A percentile compares a stretch with the other conserved stretches of the same genome.
phyloP scores from a whole-genome alignment of 2,797 vertebrate species.

The Spondyliosoma cantharus region DNA sequence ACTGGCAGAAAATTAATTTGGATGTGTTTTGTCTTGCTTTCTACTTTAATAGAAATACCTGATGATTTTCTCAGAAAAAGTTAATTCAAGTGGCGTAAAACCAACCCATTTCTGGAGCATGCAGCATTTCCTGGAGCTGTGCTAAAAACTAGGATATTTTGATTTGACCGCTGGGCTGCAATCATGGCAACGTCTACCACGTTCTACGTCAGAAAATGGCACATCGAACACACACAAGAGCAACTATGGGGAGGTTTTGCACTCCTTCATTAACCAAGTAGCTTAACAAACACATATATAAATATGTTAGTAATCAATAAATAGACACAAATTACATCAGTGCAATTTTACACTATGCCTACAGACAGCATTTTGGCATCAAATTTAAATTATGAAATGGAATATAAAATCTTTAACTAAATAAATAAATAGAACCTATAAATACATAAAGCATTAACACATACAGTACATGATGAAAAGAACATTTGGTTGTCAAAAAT shows the following conservation, averaged over 20 bases:
- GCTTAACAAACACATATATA: conserved; percentile 79
- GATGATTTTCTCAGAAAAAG: conserved; percentile 71
- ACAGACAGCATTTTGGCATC: conserved; percentile 82
- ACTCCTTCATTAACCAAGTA: conserved; percentile 84
- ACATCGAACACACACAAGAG: conserved; percentile 79
- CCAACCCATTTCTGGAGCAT: conserved; percentile 58
- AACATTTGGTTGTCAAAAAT: conserved; percentile 84
- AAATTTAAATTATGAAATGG: conserved; percentile 78
- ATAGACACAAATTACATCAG: conserved; percentile 81
- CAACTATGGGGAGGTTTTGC: conserved; percentile 87
- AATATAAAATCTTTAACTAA: conserved; percentile 78
- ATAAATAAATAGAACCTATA: conserved; percentile 79
- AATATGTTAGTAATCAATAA: conserved; percentile 78
- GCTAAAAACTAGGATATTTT: conserved; percentile 53
- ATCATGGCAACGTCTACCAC: conserved; percentile 56
- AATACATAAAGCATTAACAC: conserved; percentile 76
- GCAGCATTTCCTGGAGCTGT: conserved; percentile 47
- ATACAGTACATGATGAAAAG: conserved; percentile 76
- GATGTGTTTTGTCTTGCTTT: conserved; percentile 58
- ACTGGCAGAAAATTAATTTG: conserved; percentile 64
- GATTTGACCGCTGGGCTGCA: conserved; percentile 70
- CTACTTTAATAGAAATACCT: conserved; percentile 75
- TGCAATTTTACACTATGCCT: conserved; percentile 80
- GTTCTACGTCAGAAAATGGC: conserved; percentile 73
- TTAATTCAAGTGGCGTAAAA: conserved; percentile 54